Percentiles rank a stretch among this genome's conserved stretches.
These are phyloP conservation scores for Myopa tessellatipennis DNA, from an alignment of 2,888 invertebrate genomes.

Conservation along the genomic window DNA sequence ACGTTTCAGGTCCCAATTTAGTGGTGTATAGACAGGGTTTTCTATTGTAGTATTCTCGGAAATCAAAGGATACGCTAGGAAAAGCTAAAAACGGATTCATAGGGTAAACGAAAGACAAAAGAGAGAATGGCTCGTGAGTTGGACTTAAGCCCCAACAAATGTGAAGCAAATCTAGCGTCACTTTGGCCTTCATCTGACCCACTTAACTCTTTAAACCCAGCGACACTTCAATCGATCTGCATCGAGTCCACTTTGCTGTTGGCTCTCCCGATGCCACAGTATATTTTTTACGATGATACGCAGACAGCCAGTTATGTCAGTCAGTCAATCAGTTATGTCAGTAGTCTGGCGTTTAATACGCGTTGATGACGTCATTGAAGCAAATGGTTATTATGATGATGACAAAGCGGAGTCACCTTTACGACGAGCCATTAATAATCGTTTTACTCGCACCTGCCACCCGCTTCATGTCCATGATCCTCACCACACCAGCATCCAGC, in stretches of 20 bases:
- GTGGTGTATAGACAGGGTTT: no score
- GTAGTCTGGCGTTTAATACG: neutral
- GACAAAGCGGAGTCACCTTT: neutral
- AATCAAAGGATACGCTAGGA: no score
- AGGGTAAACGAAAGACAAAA: no score
- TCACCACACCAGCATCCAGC: neutral
- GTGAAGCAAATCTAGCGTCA: no score
- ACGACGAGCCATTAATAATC: conserved; percentile 5
- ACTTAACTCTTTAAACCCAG: neutral
- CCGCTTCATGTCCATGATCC: no score
- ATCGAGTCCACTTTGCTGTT: neutral
- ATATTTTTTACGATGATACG: neutral
- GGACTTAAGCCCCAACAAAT: no score
- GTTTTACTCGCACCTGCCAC: neutral
- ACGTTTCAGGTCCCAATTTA: no score
- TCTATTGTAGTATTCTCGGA: no score
- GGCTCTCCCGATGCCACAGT: neutral
- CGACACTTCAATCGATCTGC: neutral
- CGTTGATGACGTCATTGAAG: conserved; percentile 11
- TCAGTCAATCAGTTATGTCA: neutral
- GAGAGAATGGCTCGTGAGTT: no score
- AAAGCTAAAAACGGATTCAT: no score
- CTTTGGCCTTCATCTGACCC: neutral
- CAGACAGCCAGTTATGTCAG: neutral
- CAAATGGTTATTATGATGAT: neutral